Base-by-base conservation (phyloP, 2,797 vertebrate genomes). In the Dipus sagitta region DNA sequence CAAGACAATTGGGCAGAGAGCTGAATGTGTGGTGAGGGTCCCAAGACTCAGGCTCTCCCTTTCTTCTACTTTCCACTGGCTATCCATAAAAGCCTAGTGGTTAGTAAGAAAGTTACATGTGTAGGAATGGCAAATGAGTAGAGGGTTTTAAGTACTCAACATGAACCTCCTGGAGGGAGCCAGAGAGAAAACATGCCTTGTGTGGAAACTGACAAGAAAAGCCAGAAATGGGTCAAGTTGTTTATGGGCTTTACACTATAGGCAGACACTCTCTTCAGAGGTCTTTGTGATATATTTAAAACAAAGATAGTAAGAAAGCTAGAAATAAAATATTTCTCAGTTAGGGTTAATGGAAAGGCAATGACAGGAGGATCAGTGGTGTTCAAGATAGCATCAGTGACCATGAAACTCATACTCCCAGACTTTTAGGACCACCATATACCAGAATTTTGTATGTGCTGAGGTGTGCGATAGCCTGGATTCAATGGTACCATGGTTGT, bases 281-380 rank as follows among this genome's bases (percentile, higher is more conserved):
- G 60, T 9, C 32, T 93, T 84, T 12, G 3, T 82, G 62, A 79
- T 81, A 38, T 15, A 30, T 77, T 28, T 79, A 86, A 90, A 38
- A 74, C 90, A 85, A 89, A 92, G n/a, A 75, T 80, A 94, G 32
- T 64, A 84, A 86, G 62, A 93, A 89, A 42, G 21, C 26, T 79
- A 2, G 42, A 89, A 84, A 64, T 91, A 83, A 95, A 94, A 84
- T 79, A 90, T 74, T 86, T 76, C 82, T 92, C 65, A 84, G 24
- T 21, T 72, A 67, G 58, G 17, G 84, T 80, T 67, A 88, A 30
- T n/a, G 5, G 20, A 62, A 62, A 84, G 64, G 13, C 75, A 60
- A 52, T 88, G 34, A 52, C 34, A 80, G 88, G 42, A 82, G 47
- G 32, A 20, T 77, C 71, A 85, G 1, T 64, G 71, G 18, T 18